phyloP scores from a whole-genome alignment of 35 echinoderm and acorn worm genomes.

The Strongylocentrotus purpuratus region DNA sequence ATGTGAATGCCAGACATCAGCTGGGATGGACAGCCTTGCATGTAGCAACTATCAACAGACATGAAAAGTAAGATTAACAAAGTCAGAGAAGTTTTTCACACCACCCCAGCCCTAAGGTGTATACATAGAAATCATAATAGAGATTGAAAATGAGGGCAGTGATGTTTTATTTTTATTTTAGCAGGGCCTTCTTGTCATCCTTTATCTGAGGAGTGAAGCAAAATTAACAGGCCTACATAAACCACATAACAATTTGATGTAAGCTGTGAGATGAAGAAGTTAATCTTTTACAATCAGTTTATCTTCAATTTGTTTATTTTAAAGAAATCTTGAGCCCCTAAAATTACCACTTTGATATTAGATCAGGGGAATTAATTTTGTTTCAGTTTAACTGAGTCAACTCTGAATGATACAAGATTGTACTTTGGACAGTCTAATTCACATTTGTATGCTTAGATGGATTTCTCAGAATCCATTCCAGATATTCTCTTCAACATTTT shows the following conservation, averaged over 20 bases:
- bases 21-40: constrained; percentile 95
- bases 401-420: neutral
- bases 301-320: neutral
- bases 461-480: neutral
- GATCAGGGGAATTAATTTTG: neutral
- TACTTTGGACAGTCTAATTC: neutral
- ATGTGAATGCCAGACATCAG: constrained; percentile 85
- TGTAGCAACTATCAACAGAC: constrained; percentile 87
- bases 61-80: constrained; percentile 76
- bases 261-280: no score
- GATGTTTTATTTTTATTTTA: neutral
- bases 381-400: neutral
- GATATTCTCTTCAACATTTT: neutral
- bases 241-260: no score
- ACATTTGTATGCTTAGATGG: neutral
- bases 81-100: no score
- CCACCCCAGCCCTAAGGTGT: neutral
- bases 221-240: no score
- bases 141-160: no score
- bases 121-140: neutral
- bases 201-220: no score
- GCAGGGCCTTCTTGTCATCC: no score
- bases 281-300: neutral
- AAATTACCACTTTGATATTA: neutral
- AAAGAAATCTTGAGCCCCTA: neutral